phyloP scores from a whole-genome alignment of 2,797 vertebrate species.

The Selene dorsalis region DNA sequence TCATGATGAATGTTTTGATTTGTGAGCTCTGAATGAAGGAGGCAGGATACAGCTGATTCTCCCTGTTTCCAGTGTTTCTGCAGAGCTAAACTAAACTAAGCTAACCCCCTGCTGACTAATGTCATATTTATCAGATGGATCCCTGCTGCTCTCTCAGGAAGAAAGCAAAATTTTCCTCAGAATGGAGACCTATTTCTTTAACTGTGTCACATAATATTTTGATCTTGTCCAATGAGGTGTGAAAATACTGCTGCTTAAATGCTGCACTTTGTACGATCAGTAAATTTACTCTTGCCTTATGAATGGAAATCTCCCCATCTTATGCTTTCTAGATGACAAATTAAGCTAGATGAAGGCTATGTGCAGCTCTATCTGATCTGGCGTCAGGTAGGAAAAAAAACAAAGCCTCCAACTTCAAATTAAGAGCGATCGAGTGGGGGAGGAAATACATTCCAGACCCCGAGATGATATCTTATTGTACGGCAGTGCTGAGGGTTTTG shows the following conservation, averaged over 20 bases:
- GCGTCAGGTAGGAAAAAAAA: constrained; percentile 61
- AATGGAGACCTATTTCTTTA: neutral
- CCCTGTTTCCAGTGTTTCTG: neutral
- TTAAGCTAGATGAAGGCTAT: constrained; percentile 58
- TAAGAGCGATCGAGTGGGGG: constrained; percentile 68
- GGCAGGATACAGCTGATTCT: neutral
- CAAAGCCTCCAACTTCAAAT: constrained; percentile 66
- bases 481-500: constrained; percentile 57
- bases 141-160: neutral
- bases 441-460: constrained; percentile 78
- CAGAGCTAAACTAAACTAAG: constrained; percentile 13
- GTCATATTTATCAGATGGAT: neutral
- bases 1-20: neutral
- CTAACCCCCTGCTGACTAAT: neutral
- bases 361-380: constrained; percentile 79
- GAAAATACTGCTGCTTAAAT: constrained; percentile 53
- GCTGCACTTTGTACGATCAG: constrained; percentile 39
- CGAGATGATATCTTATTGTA: constrained; percentile 74
- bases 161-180: constrained; percentile 3
- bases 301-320: constrained; percentile 49
- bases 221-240: constrained; percentile 48
- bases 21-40: neutral
- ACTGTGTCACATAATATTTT: constrained; percentile 29
- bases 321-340: constrained; percentile 65
- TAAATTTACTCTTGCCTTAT: constrained; percentile 41